Evolutionary conservation across 2,113 vertebrate genomes (phyloP), one percentile per base, ranked within the genome.

Genomic region (Thomomys bottae): DNA sequence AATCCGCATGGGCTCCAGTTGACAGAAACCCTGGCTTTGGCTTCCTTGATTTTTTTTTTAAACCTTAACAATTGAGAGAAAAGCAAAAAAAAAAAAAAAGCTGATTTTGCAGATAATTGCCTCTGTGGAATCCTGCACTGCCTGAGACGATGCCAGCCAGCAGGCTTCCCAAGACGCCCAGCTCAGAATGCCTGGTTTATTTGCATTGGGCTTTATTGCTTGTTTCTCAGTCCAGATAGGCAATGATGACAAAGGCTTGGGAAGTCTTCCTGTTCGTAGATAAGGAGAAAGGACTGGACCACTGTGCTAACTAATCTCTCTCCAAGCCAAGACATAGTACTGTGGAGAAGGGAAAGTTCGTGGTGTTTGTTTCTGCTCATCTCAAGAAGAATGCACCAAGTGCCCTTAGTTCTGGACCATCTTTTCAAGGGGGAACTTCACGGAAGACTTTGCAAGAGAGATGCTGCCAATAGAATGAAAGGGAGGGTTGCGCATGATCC

Each of bases 401-500:
- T 34, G 8, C 64, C 5, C 26, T 63, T 61, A 42, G 54, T 71
- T 71, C 85, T 57, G 3, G 28, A 36, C 3, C 1, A 5, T 38
- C 40, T 71, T 88, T 90, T 26, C 38, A 70, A 81, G 83, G 28
- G 38, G 57, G 23, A 67, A 30, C 42, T 72, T n/a, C n/a, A n/a
- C n/a, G n/a, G 84, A 88, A 73, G 38, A 73, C 73, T 67, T 75
- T 81, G 61, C 28, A 42, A 40, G 64, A 68, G 71, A 76, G 45
- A 68, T 42, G 34, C 6, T 80, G 59, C 61, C 17, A 61, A n/a
- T 23, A 80, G 45, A 79, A 30, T 24, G 66, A 61, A 80, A 38
- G 38, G 32, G 20, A 81, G 36, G 49, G 61, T 54, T 70, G 38
- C 17, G 78, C 59, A 66, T 79, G 76, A 45, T 71, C 45, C 54